Conservation (phyloP, 2,113 vertebrate genomes). For the Enhydra lutris region DNA sequence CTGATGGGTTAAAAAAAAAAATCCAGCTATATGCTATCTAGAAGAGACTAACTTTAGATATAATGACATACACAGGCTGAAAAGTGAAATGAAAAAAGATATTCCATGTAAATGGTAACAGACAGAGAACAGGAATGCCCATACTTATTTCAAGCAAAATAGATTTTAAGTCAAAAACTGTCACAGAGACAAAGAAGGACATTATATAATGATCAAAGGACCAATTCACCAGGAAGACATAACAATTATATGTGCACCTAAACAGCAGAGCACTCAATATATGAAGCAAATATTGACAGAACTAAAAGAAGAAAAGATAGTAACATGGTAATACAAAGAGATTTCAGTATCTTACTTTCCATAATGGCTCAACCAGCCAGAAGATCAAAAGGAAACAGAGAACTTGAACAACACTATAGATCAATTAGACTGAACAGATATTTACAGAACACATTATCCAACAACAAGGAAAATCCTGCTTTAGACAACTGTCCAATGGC, state of each 20-base stretch:
- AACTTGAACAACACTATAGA: neutral
- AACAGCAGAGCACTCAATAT: neutral
- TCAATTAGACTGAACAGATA: neutral
- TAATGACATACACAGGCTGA: neutral
- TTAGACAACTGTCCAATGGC: conserved; percentile 58
- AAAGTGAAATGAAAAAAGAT: neutral
- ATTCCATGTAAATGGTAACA: neutral
- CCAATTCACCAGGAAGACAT: neutral
- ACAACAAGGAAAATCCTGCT: conserved; percentile 33
- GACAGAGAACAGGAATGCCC: neutral
- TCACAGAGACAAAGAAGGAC: neutral
- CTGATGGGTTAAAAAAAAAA: neutral
- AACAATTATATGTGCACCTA: neutral
- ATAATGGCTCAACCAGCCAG: neutral
- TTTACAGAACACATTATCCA: neutral
- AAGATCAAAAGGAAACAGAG: neutral
- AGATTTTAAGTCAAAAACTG: neutral
- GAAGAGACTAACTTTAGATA: neutral
- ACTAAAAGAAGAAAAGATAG: neutral
- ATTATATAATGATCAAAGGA: neutral
- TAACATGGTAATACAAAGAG: neutral
- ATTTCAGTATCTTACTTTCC: neutral
- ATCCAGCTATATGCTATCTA: neutral
- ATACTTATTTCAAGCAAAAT: neutral
- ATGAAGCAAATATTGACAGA: neutral